Evolutionary conservation across 2,797 vertebrate species (phyloP).

Genomic region (Sylvia borin): DNA sequence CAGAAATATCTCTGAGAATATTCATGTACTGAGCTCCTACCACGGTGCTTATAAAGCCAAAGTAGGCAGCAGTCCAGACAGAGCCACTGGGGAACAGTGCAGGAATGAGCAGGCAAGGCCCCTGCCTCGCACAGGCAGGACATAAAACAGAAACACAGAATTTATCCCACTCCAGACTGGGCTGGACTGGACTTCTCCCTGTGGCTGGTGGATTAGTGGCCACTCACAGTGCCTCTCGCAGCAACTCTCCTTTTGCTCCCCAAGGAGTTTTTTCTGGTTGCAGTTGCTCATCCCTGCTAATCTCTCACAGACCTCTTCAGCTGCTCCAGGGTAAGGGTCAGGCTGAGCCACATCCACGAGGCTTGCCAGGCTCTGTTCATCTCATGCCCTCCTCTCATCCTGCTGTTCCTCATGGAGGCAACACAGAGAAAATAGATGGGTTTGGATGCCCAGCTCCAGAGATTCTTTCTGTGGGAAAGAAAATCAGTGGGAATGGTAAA

Average conservation of each 20-base stretch:
- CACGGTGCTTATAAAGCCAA: neutral
- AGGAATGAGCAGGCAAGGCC: neutral
- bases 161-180: neutral
- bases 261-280: neutral
- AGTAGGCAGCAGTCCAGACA: neutral
- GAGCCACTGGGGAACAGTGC: neutral
- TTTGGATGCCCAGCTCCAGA: neutral
- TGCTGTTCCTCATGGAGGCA: neutral
- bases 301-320: neutral
- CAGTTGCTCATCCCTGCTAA: neutral
- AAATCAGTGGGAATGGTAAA: neutral
- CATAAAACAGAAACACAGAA: neutral
- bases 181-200: neutral
- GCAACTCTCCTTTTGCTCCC: neutral
- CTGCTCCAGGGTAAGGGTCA: neutral
- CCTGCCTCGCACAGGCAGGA: neutral
- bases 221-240: neutral
- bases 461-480: neutral
- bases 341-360: neutral
- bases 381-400: neutral
- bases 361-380: rapidly evolving
- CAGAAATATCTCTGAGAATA: neutral
- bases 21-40: neutral
- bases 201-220: neutral
- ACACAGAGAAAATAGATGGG: rapidly evolving